phyloP scores from a whole-genome alignment of 1,140 invertebrate genomes.

The Vanessa atalanta region DNA sequence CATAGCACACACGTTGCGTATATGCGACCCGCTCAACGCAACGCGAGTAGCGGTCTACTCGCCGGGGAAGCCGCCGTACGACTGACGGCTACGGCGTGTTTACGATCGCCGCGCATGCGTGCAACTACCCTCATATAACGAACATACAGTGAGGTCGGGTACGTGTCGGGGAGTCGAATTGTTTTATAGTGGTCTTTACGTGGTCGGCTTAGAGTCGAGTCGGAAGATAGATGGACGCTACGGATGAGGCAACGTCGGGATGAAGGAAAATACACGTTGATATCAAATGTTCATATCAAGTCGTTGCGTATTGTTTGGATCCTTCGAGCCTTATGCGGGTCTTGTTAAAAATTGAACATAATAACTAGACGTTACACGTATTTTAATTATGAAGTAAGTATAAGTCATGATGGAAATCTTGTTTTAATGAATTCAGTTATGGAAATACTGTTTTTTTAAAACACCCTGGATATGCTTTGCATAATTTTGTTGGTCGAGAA shows the following conservation, averaged over 20 bases:
- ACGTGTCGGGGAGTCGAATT: conserved; percentile 20
- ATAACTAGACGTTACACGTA: no score
- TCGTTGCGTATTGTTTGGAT: conserved; percentile 9
- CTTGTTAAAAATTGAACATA: no score
- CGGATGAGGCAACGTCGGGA: conserved; percentile 11
- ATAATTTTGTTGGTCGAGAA: no score
- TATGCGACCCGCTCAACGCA: conserved; percentile 17
- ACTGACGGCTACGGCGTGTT: conserved; percentile 52
- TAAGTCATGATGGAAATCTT: no score
- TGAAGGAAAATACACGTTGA: conserved; percentile 11
- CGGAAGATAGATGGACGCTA: not conserved
- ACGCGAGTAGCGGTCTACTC: conserved; percentile 23
- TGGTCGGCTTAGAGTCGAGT: conserved; percentile 19
- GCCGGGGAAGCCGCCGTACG: conserved; percentile 36
- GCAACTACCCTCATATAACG: conserved; percentile 41
- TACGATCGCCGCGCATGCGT: conserved; percentile 51
- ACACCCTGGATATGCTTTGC: no score
- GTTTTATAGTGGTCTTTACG: conserved; percentile 33
- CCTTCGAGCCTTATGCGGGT: not conserved
- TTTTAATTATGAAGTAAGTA: no score
- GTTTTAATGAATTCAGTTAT: no score
- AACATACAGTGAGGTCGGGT: conserved; percentile 13
- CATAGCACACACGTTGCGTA: conserved; percentile 48
- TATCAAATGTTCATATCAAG: not conserved
- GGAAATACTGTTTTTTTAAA: no score